Conservation (phyloP, 2,888 invertebrate genomes). For the Scelioninae gen. 1 region DNA sequence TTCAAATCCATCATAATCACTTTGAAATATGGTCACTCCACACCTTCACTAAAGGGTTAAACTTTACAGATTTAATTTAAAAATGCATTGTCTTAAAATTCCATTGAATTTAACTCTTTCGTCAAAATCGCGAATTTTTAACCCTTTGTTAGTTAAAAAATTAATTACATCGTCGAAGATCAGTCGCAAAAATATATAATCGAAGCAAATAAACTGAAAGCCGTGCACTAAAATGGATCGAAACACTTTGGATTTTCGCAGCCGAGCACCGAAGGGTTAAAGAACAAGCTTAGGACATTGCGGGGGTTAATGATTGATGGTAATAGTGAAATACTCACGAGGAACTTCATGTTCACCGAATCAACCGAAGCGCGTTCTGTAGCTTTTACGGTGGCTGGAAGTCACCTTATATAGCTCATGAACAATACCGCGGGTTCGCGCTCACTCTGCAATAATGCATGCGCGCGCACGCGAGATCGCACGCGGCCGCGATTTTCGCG, state of each 20-base stretch:
- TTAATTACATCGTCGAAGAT: conserved; percentile 5
- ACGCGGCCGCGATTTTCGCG: conserved; percentile 56
- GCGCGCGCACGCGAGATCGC: conserved; percentile 51
- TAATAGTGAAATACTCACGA: conserved; percentile 53
- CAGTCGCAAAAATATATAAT: neutral
- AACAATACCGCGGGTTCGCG: conserved; percentile 63
- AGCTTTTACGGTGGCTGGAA: conserved; percentile 53
- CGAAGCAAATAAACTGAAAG: neutral
- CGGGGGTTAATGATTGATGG: conserved; percentile 16
- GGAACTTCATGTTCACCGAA: conserved; percentile 64
- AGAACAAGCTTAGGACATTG: neutral
- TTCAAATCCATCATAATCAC: no score
- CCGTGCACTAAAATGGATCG: neutral
- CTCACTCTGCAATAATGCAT: conserved; percentile 47
- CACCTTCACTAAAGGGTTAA: neutral
- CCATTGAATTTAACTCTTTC: no score
- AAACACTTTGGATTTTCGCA: neutral
- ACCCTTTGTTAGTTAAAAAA: no score
- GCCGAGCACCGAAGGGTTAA: conserved; percentile 28
- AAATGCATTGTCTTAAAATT: neutral
- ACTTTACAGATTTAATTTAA: neutral
- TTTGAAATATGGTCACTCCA: neutral
- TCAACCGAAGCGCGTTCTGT: conserved; percentile 62
- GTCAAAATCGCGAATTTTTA: no score
- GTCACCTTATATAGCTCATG: conserved; percentile 55